Evolutionary conservation across 2,888 invertebrate genomes (phyloP), one percentile per base, ranked within the genome.

Genomic region (Pterostichus madidus): DNA sequence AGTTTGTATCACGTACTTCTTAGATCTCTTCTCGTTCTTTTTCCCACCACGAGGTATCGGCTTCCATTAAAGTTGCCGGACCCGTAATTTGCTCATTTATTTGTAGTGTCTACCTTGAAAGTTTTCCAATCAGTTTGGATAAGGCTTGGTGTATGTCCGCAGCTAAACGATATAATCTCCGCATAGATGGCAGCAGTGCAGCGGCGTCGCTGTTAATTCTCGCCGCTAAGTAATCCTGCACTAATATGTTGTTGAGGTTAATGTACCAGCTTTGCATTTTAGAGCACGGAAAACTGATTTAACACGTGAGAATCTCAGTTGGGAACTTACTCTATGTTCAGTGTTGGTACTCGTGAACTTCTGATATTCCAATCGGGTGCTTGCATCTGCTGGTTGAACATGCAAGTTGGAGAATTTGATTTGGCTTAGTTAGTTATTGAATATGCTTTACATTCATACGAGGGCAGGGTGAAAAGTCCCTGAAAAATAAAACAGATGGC

Each of bases 61-160:
- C 10, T 80, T 81, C 75, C 81, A 81, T 75, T 81, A 75, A 81
- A 81, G 59, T 81, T 81, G 56, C 44, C 24, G 81, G 81, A 61
- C 75, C 73, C 44, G 81, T 81, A 81, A 81, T 81, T 81, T 73
- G 81, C 59, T 81, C 81, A 81, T 81, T 81, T 81, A 81, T 81
- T 81, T 81, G 81, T 81, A 75, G 75, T 80, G 73, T 80, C 80
- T 78, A 78, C 80, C 68, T 80, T 64, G 68, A 75, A 81, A 81
- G 59, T 81, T 81, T 81, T 81, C 81, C 81, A 81, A 81, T 81
- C 81, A 81, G 81, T 75, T 17, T 13, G 71, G 71, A 73, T 73
- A 80, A 80, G 46, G 24, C 81, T 39, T 8, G 10, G 52, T 64
- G 39, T 44, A 15, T 59, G 56, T 56, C 59, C 76, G 76, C 32